These are phyloP conservation scores for Patella ulyssiponensis DNA, from an alignment of 2,888 invertebrate genomes.

Conservation along the genomic window DNA sequence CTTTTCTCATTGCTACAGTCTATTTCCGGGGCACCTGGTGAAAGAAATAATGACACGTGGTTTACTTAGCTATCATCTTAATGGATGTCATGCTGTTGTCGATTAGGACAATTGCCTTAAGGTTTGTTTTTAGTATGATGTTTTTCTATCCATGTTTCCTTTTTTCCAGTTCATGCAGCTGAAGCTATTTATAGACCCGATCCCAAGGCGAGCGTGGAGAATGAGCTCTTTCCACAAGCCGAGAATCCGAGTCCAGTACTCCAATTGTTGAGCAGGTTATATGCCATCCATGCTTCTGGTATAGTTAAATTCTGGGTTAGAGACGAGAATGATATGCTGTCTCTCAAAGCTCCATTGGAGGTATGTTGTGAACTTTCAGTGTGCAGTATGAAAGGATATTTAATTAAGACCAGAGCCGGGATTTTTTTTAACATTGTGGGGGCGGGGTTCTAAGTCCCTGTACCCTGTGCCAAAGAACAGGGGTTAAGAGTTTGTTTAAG, in stretches of 20 bases:
- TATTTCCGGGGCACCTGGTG: no score
- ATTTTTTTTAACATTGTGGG: no score
- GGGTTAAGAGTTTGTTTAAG: no score
- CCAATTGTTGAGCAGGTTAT: slow-evolving; percentile 45
- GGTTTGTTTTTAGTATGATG: slow-evolving; percentile 4
- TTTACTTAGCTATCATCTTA: no score
- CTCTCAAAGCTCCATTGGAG: slow-evolving; percentile 46
- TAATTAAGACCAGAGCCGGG: no score
- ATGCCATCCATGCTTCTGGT: slow-evolving; percentile 51
- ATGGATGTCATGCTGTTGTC: no score
- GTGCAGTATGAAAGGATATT: no score
- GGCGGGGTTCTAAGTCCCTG: no score
- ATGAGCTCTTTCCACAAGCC: slow-evolving; percentile 50
- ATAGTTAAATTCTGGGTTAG: slow-evolving; percentile 54
- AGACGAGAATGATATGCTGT: slow-evolving; percentile 52
- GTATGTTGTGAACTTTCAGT: slow-evolving; percentile 27
- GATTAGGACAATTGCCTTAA: not conserved
- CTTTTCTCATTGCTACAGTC: no score
- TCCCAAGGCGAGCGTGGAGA: slow-evolving; percentile 46
- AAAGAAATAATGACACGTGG: no score
- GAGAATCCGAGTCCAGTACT: slow-evolving; percentile 55
- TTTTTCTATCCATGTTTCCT: not conserved
- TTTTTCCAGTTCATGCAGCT: slow-evolving; percentile 44
- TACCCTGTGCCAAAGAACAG: no score
- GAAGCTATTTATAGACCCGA: slow-evolving; percentile 51